Base-by-base conservation (phyloP, 2,113 vertebrate genomes). In the Indri indri region DNA sequence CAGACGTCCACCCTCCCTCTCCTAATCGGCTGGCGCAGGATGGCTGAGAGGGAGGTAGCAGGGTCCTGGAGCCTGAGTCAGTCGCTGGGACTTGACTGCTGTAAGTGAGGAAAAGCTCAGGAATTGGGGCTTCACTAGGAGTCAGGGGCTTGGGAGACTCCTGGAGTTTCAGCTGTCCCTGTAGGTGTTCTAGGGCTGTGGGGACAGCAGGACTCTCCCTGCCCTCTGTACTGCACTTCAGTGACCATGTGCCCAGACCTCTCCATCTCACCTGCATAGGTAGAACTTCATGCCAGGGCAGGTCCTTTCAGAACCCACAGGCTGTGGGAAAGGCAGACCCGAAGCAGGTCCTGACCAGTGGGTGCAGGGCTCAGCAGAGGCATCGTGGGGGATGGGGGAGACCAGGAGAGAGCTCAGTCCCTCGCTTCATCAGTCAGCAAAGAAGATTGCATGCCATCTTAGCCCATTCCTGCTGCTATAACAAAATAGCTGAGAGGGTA, bases 381-480 rank as follows among this genome's bases (percentile, higher is more conserved):
- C 59, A 0, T 1, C 37, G 11, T 1, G 0, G 3, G 54, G 37
- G 30, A 22, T 0, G 2, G 0, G 0, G 77, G 87, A 20, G 11
- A 7, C n/a, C 1, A 27, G 17, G 34, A 27, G 20, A 1, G n/a
- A 3, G 0, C 2, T 4, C 1, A 1, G 42, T 45, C 52, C 1
- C 63, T 73, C 34, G 0, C 8, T 7, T 88, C 5, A 0, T 63
- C 66, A 63, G 2, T 14, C 47, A 30, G 70, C 63, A 14, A 10
- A 30, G 50, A 74, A 7, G 47, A 11, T 0, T 0, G 3, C 22
- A 0, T 11, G 6, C 66, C 27, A 30, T 61, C 59, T 14, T 42
- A 3, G 22, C 30, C 47, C 3, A 10, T 77, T 50, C 37, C n/a
- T 30, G 27, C 47, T 3, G 27, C 7, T n/a, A 3, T 5, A 17